Base-by-base conservation (phyloP, 2,888 invertebrate genomes). In the Hemithea aestivaria region DNA sequence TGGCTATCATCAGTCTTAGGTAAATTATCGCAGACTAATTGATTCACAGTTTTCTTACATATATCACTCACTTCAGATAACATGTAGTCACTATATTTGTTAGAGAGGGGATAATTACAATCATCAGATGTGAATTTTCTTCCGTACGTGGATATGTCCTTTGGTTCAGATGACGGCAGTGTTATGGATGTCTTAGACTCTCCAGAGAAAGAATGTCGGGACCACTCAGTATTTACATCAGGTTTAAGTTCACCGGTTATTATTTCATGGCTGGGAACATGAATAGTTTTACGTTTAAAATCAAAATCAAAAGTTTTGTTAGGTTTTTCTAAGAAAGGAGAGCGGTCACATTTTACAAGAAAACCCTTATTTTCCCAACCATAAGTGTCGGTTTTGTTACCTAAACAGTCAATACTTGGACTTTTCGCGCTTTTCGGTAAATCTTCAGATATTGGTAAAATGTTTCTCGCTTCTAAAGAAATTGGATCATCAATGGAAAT, bases 361-460 rank as follows among this genome's bases (percentile, higher is more conserved):
- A 88, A 88, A 0, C 83, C 88, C 71, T 87, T 88, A 48, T 88
- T 87, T 71, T 87, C 87, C 87, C 87, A 88, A 30, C 87, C 88
- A 54, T 87, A 88, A 34, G 70, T 59, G 61, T 88, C 88, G 28
- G 85, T 87, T 75, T 80, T 84, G 59, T 87, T 84, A 9, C 56
- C 78, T 42, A 83, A 56, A 53, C 75, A 72, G 58, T 83, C 85
- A 54, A 59, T 73, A 51, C 79, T 85, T 29, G 83, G 82, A 40
- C 77, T 80, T 69, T 79, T 87, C 25, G 59, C 53, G 46, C 45
- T 62, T 66, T 73, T 77, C 10, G 68, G 47, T 41, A 61, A 59
- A 42, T 72, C 70, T 27, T 69, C 62, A 41, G 57, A 63, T 45
- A 58, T 66, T 8, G 62, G 51, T 36, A 61, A 36, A 39, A 58